These are phyloP conservation scores for Hippocampus barbouri DNA, from an alignment of 2,113 vertebrate genomes.

Conservation along the genomic window DNA sequence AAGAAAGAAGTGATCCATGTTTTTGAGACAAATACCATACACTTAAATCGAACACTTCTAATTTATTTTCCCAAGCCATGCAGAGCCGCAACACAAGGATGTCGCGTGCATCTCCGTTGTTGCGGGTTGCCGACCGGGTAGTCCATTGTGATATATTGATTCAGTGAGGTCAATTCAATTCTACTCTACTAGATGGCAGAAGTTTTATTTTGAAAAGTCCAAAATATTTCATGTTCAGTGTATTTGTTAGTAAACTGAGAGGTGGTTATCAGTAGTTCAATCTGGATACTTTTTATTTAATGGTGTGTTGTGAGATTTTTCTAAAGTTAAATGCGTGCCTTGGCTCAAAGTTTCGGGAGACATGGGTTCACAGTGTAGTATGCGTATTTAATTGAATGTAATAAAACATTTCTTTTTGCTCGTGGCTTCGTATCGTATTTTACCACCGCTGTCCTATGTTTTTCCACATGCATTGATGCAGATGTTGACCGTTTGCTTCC, in stretches of 20 bases:
- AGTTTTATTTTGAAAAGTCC: background rate
- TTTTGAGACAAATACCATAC: too few species aligned
- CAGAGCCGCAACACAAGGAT: too few species aligned
- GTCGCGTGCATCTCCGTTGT: too few species aligned
- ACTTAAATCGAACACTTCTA: too few species aligned
- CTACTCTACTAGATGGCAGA: background rate
- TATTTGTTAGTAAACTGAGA: background rate
- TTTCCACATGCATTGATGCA: background rate
- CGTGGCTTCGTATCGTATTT: background rate
- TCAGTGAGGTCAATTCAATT: too few species aligned
- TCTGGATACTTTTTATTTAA: background rate
- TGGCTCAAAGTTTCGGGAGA: background rate
- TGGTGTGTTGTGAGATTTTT: background rate
- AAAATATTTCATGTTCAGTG: background rate
- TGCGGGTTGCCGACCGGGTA: too few species aligned
- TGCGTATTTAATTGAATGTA: background rate
- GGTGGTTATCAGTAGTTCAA: background rate
- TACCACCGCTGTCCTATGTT: background rate
- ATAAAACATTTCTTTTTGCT: background rate
- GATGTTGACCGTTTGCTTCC: conserved; percentile 35
- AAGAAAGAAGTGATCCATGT: too few species aligned
- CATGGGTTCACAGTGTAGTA: too few species aligned
- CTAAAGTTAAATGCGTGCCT: too few species aligned
- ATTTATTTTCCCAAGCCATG: too few species aligned
- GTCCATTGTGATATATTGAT: too few species aligned